Conservation (phyloP, 2,888 invertebrate species). For the Apotomis betuletana region DNA sequence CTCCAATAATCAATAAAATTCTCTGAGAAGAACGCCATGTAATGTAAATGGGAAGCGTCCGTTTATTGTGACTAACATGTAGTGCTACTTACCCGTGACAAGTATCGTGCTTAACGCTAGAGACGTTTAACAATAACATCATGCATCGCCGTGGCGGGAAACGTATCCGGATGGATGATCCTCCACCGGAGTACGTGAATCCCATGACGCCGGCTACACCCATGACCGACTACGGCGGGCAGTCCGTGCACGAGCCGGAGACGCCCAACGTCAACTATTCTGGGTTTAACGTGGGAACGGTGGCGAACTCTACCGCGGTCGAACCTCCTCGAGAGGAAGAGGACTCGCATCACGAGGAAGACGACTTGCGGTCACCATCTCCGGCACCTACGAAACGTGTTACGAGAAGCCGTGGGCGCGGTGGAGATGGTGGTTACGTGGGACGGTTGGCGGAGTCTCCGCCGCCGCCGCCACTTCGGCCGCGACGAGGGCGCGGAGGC, state of each 20-base stretch:
- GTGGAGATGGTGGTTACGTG: slow-evolving; percentile 78
- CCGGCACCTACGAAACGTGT: slow-evolving; percentile 84
- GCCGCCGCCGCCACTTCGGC: slow-evolving; percentile 72
- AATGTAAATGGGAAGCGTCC: slow-evolving; percentile 8
- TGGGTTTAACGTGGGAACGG: slow-evolving; percentile 66
- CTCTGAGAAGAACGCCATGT: neutral
- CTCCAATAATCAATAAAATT: slow-evolving; percentile 36
- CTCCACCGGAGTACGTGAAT: slow-evolving; percentile 93
- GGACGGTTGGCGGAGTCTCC: slow-evolving; percentile 79
- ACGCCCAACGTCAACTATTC: slow-evolving; percentile 77
- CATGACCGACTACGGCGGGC: slow-evolving; percentile 82
- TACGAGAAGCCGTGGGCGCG: slow-evolving; percentile 85
- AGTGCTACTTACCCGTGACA: slow-evolving; percentile 10
- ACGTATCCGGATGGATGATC: slow-evolving; percentile 96
- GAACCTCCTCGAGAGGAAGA: slow-evolving; percentile 71
- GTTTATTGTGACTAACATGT: slow-evolving; percentile 24
- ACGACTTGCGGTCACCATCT: slow-evolving; percentile 81
- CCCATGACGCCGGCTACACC: slow-evolving; percentile 83
- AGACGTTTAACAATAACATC: slow-evolving; percentile 51
- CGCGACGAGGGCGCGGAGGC: slow-evolving; percentile 68
- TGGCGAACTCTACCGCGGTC: slow-evolving; percentile 64
- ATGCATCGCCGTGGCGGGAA: slow-evolving; percentile 94
- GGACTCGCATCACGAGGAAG: slow-evolving; percentile 66
- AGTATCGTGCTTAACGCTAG: slow-evolving; percentile 30
- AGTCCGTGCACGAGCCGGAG: slow-evolving; percentile 79